Evolutionary conservation across 2,113 vertebrate genomes (phyloP).

Genomic region (Callocephalon fimbriatum): DNA sequence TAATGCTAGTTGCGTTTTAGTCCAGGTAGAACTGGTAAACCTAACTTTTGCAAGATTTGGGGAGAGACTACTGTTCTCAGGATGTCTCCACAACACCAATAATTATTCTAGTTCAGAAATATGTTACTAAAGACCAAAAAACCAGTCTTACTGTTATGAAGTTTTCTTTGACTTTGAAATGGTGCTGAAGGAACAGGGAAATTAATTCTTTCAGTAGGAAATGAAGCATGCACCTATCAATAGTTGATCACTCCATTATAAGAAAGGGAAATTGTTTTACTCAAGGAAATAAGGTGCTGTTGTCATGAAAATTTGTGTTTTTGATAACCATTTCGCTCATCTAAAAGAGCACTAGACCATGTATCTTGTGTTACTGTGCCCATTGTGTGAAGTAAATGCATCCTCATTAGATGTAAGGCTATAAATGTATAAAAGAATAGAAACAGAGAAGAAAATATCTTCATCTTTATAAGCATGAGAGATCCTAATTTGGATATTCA

Average conservation of each 20-base stretch:
- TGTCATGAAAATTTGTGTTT: neutral
- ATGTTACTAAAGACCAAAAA: neutral
- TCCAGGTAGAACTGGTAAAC: neutral
- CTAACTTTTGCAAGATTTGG: neutral
- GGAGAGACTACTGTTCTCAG: neutral
- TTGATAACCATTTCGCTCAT: neutral
- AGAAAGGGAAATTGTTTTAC: neutral
- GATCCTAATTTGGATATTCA: neutral
- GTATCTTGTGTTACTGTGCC: neutral
- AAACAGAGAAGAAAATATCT: slow-evolving; percentile 20
- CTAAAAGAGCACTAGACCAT: neutral
- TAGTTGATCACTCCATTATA: neutral
- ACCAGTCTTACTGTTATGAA: neutral
- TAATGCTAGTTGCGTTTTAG: fast-evolving
- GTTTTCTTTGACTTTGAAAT: slow-evolving; percentile 7
- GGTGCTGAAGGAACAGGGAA: neutral
- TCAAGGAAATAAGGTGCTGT: neutral
- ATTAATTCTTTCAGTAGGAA: neutral
- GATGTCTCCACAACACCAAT: neutral
- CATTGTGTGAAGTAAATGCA: neutral
- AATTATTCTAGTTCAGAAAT: neutral
- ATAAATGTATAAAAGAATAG: neutral
- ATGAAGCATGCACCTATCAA: neutral
- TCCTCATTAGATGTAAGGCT: neutral
- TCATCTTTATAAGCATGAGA: neutral